Conservation (phyloP, 2,797 vertebrate genomes). For the Crocidura indochinensis region DNA sequence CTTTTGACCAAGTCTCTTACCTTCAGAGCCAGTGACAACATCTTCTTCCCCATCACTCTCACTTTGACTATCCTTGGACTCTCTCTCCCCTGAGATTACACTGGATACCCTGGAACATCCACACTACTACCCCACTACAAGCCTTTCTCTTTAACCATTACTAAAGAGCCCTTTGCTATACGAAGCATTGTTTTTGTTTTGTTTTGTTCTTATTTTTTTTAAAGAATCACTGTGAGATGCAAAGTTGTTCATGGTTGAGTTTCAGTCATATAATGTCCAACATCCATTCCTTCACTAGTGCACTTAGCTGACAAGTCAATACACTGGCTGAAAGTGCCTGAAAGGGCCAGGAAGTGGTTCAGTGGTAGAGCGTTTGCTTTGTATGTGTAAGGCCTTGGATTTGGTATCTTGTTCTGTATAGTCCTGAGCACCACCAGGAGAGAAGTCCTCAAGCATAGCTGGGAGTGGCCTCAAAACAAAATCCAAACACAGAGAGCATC, state of each 20-base stretch:
- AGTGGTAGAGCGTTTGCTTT: too few species aligned
- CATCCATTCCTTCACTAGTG: too few species aligned
- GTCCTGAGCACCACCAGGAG: background rate
- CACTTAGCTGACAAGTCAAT: background rate
- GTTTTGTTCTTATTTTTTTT: too few species aligned
- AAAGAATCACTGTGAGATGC: too few species aligned
- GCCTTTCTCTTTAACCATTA: slow-evolving; percentile 32
- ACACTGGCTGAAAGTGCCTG: background rate
- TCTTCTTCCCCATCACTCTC: background rate
- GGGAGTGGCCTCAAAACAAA: background rate
- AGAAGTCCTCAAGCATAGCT: background rate
- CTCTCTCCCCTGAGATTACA: background rate
- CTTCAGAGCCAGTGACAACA: background rate
- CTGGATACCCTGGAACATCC: background rate
- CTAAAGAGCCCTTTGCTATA: slow-evolving; percentile 15
- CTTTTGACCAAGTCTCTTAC: background rate
- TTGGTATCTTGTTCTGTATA: background rate
- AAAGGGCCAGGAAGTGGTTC: background rate
- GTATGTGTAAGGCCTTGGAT: background rate
- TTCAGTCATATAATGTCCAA: too few species aligned
- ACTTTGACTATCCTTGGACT: background rate
- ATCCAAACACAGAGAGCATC: background rate
- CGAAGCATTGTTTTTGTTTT: background rate
- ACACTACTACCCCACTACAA: background rate
- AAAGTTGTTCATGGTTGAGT: too few species aligned